phyloP scores from a whole-genome alignment of 2,797 vertebrate genomes.

The Triplophysa yarkandensis region DNA sequence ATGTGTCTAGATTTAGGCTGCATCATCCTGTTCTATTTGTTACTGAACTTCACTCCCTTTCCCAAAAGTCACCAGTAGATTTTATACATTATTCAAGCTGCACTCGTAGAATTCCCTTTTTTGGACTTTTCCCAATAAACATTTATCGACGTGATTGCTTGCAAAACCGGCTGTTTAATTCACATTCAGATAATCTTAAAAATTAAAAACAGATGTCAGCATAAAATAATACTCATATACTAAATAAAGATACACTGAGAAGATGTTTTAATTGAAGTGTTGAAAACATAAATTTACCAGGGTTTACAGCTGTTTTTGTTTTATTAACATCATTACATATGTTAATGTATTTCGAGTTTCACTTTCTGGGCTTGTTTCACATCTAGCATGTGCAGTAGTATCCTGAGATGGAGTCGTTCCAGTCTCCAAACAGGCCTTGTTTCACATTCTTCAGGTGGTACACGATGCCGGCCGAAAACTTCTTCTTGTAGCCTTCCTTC shows the following conservation, averaged over 20 bases:
- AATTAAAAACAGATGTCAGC: background rate
- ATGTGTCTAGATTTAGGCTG: background rate
- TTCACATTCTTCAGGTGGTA: slow-evolving; percentile 71
- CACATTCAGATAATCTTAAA: background rate
- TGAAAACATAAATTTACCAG: background rate
- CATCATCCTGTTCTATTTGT: too few species aligned
- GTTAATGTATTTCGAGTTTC: slow-evolving; percentile 9
- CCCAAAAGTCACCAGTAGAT: background rate
- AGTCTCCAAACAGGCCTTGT: slow-evolving; percentile 63
- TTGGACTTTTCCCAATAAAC: background rate
- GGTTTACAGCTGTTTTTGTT: slow-evolving; percentile 4
- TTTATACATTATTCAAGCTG: background rate
- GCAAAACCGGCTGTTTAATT: background rate
- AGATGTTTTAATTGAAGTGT: background rate
- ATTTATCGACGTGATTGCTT: background rate
- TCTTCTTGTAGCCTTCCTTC: slow-evolving; percentile 59
- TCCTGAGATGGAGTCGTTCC: slow-evolving; percentile 69
- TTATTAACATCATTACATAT: background rate
- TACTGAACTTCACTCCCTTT: too few species aligned
- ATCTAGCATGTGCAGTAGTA: slow-evolving; percentile 73
- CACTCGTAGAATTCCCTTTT: background rate
- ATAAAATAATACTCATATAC: background rate
- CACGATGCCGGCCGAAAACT: slow-evolving; percentile 49
- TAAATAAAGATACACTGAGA: background rate
- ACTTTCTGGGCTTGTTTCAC: slow-evolving; percentile 1